These are phyloP conservation scores for Pandion haliaetus DNA, from an alignment of 2,113 vertebrate genomes.

Conservation along the genomic window DNA sequence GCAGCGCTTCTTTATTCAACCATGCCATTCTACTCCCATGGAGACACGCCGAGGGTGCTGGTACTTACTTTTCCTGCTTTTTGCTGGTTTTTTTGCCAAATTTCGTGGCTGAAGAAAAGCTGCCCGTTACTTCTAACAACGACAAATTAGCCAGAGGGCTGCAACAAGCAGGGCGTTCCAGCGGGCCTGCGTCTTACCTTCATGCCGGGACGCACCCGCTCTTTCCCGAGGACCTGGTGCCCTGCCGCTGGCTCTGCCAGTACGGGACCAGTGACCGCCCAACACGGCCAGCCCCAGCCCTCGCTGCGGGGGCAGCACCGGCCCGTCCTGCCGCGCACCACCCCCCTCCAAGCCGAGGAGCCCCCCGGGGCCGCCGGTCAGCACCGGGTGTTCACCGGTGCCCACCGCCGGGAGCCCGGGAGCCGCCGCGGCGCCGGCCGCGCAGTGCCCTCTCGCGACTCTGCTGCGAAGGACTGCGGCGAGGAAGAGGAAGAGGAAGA, in stretches of 20 bases:
- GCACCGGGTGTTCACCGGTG: background rate
- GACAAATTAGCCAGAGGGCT: background rate
- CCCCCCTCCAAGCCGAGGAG: background rate
- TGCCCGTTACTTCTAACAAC: background rate
- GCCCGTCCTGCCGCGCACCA: background rate
- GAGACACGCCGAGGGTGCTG: background rate
- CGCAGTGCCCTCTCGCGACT: background rate
- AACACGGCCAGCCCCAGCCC: background rate
- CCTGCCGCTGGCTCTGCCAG: background rate
- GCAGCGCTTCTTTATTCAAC: background rate
- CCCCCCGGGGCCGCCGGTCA: too few species aligned
- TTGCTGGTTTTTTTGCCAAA: background rate
- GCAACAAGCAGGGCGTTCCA: accelerated
- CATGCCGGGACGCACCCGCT: accelerated
- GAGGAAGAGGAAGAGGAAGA: background rate
- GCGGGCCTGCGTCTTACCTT: accelerated
- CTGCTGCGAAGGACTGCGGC: background rate
- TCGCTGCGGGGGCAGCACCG: background rate
- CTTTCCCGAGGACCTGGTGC: accelerated
- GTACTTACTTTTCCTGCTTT: background rate
- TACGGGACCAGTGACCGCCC: accelerated
- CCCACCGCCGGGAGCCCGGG: too few species aligned
- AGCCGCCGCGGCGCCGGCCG: background rate
- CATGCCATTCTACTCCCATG: background rate
- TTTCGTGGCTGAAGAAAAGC: background rate